These are phyloP conservation scores for Anarrhichthys ocellatus DNA, from an alignment of 2,113 vertebrate species.

Conservation along the genomic window DNA sequence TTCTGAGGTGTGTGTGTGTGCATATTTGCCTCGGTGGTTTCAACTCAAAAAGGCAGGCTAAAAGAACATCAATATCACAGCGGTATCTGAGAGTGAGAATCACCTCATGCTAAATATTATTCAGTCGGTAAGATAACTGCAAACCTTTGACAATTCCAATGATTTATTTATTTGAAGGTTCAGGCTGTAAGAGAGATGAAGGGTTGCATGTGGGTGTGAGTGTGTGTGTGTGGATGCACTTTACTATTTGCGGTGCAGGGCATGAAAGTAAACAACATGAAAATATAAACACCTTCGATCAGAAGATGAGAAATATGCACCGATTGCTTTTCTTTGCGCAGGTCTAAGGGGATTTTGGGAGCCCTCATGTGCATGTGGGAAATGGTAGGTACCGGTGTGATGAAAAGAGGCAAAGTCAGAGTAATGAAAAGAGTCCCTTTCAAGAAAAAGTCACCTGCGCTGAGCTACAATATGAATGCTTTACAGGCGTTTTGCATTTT, in stretches of 20 bases:
- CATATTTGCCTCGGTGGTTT: conserved; percentile 37
- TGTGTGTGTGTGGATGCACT: conserved; percentile 2
- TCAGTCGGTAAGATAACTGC: conserved; percentile 40
- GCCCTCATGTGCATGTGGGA: conserved; percentile 24
- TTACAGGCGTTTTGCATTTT: conserved; percentile 55
- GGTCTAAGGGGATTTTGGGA: conserved; percentile 40
- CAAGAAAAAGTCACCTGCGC: conserved; percentile 62
- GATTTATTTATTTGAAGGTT: conserved; percentile 62
- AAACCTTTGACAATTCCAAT: conserved; percentile 48
- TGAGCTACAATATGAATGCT: conserved; percentile 57
- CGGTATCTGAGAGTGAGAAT: conserved; percentile 39
- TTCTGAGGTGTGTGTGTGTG: conserved; percentile 23
- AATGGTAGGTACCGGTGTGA: conserved; percentile 44
- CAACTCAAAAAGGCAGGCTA: conserved; percentile 13
- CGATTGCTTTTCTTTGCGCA: conserved; percentile 27
- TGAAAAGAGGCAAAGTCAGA: conserved; percentile 62
- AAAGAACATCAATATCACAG: conserved; percentile 51
- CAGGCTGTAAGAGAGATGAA: conserved; percentile 39
- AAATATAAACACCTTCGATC: conserved; percentile 70
- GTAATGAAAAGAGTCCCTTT: conserved; percentile 65
- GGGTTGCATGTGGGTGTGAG: conserved; percentile 8
- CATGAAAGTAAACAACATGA: conserved; percentile 64
- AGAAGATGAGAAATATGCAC: conserved; percentile 46
- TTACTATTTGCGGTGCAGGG: conserved; percentile 11
- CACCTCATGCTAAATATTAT: conserved; percentile 53